phyloP scores from a whole-genome alignment of 92 coral and sea anemone genomes.

The Siderastrea siderea region DNA sequence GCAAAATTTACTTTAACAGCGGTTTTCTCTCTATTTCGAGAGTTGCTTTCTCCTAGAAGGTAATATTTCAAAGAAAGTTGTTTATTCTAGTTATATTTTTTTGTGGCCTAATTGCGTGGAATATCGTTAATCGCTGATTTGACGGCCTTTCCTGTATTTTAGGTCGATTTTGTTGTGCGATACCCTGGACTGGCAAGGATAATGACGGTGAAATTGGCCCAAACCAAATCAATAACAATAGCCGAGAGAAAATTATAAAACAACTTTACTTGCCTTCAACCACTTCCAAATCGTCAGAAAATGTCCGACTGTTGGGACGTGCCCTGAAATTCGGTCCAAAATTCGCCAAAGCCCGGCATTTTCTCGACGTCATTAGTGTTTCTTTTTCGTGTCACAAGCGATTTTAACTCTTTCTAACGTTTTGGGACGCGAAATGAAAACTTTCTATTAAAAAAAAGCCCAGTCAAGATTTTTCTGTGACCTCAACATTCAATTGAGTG shows the following conservation, averaged over 20 bases:
- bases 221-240: conserved; percentile 7
- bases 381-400: no score
- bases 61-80: no score
- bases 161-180: no score
- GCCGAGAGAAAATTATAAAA: neutral
- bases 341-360: neutral
- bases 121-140: no score
- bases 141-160: no score
- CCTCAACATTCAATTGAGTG: conserved; percentile 21
- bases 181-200: neutral
- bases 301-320: neutral
- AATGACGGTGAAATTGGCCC: neutral
- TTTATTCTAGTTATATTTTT: no score
- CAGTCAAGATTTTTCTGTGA: conserved; percentile 10
- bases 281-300: neutral
- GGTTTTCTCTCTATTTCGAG: no score
- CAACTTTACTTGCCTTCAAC: conserved; percentile 6
- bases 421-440: neutral
- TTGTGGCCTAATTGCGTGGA: no score
- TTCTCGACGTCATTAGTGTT: neutral
- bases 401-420: neutral
- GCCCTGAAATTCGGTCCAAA: neutral
- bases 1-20: neutral
- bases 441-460: neutral
- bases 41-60: no score